Base-by-base conservation (phyloP, 2,113 vertebrate species). In the Gallinago jamesoni region DNA sequence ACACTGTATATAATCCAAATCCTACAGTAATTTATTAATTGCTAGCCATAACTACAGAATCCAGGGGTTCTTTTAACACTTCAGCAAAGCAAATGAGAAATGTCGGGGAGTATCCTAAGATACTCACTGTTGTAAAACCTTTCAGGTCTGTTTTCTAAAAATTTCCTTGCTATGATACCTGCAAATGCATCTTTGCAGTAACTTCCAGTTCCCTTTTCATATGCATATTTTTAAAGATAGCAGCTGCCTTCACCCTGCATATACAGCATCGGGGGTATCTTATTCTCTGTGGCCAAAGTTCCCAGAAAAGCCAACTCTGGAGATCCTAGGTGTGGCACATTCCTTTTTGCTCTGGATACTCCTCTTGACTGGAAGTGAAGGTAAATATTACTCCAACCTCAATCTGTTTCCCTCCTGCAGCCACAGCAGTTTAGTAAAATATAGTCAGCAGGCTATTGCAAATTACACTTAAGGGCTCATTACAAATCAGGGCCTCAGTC, bases 241-340 rank as follows among this genome's bases (percentile, higher is more conserved):
- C 53, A 92, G 59, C 41, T 6, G 4, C 30, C 79, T 77, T 72
- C 20, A 3, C 22, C 47, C 48, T 56, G 35, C 3, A 1, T n/a
- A 25, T 17, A 45, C 23, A 73, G 57, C 50, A 73, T 35, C 1
- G 0, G 10, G 37, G 28, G 15, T 31, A 87, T 25, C 74, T 75
- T 9, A 55, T 31, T 53, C 56, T 72, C 33, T 10, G 30, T 12
- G 35, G 39, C 67, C 1, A 0, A 74, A 85, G 70, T 62, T 87
- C 89, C 53, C 47, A 90, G 88, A 64, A 86, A 88, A 86, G 66
- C 20, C 63, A 57, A 39, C 62, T 85, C 66, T 1, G 4, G 66
- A 93, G 69, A 57, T 45, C 53, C 45, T 47, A 94, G 96, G 96
- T 93, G 85, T 89, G 96, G 88, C 89, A 96, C 89, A 86, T 97